A percentile compares a stretch with the other conserved stretches of the same genome.
These are phyloP conservation scores for Chinchilla lanigera DNA, from an alignment of 2,113 vertebrate species.

Conservation along the genomic window DNA sequence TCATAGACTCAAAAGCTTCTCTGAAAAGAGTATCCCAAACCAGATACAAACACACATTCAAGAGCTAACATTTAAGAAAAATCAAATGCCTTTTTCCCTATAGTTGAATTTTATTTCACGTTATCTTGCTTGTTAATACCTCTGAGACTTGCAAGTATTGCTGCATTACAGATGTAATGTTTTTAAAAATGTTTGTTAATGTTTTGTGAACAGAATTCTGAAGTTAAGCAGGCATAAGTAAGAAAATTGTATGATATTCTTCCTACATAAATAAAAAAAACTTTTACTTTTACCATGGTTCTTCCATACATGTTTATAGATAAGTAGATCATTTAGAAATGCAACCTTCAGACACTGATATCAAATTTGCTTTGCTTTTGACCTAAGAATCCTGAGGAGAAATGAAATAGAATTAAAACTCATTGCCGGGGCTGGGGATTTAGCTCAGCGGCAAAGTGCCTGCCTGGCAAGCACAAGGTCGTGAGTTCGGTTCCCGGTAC, in stretches of 20 bases:
- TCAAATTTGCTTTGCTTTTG: neutral
- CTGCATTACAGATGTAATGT: neutral
- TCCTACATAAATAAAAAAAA: neutral
- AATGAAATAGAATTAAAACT: neutral
- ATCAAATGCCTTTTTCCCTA: neutral
- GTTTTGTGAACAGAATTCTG: neutral
- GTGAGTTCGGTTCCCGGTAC: no score
- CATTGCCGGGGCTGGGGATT: no score
- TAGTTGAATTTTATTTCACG: neutral
- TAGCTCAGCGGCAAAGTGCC: no score
- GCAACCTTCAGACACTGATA: neutral
- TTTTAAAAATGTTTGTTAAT: neutral
- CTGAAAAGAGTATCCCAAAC: neutral
- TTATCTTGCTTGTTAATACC: neutral
- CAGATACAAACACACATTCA: neutral
- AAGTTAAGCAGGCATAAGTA: neutral
- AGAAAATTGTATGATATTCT: neutral
- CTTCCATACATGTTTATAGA: neutral
- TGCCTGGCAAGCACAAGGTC: no score
- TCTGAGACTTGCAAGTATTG: neutral
- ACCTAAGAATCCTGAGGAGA: neutral
- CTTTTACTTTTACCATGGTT: neutral
- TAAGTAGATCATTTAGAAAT: neutral
- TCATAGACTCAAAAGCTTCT: neutral
- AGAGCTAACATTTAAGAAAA: neutral